These are phyloP conservation scores for Tyto alba DNA, from an alignment of 2,113 vertebrate genomes.

Conservation along the genomic window DNA sequence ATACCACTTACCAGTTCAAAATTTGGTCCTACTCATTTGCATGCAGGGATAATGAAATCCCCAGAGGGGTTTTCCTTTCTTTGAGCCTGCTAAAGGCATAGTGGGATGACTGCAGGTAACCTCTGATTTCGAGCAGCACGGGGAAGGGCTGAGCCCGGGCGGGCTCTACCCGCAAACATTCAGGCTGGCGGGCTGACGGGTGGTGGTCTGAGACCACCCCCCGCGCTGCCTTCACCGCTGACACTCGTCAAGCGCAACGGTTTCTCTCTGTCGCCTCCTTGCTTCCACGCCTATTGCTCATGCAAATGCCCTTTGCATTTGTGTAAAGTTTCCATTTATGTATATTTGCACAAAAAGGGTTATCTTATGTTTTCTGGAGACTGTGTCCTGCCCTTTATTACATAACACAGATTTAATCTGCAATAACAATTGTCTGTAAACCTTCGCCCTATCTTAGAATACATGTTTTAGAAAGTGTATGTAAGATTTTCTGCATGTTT, in stretches of 20 bases:
- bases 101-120: neutral
- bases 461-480: neutral
- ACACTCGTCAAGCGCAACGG: fast-evolving
- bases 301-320: neutral
- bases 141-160: neutral
- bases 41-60: neutral
- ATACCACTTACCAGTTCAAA: neutral
- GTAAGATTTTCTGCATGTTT: neutral
- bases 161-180: fast-evolving
- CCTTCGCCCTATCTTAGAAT: neutral
- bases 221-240: neutral
- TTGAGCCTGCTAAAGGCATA: neutral
- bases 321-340: neutral
- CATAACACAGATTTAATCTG: neutral
- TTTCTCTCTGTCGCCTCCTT: neutral
- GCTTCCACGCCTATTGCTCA: neutral
- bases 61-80: neutral
- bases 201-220: neutral
- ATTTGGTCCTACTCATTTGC: neutral
- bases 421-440: neutral
- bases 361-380: neutral
- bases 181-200: neutral
- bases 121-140: neutral
- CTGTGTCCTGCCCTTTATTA: neutral
- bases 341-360: neutral